Conservation (phyloP, 2,888 invertebrate genomes). For the Platycheirus albimanus region DNA sequence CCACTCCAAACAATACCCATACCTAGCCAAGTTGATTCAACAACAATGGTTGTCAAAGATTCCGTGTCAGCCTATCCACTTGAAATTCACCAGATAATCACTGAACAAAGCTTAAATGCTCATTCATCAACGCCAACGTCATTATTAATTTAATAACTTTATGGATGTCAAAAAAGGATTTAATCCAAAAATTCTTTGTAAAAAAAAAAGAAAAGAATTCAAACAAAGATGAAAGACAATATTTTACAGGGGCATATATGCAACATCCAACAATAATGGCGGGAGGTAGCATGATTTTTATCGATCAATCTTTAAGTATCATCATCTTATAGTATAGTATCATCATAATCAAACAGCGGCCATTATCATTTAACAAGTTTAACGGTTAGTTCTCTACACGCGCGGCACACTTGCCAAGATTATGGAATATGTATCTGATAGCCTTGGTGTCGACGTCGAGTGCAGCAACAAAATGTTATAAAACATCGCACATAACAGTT, state of each 20-base stretch:
- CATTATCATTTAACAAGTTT: constrained; percentile 38
- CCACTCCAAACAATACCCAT: constrained; percentile 11
- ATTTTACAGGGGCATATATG: background rate
- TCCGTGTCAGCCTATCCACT: constrained; percentile 26
- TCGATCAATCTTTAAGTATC: constrained; percentile 53
- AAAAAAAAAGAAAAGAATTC: background rate
- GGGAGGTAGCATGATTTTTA: constrained; percentile 9
- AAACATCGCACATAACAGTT: constrained; percentile 51
- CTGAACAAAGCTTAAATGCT: constrained; percentile 43
- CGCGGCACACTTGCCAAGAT: constrained; percentile 30
- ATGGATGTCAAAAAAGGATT: constrained; percentile 48
- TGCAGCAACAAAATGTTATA: constrained; percentile 11
- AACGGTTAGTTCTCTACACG: constrained; percentile 43
- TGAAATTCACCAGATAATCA: constrained; percentile 36
- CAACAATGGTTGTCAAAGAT: background rate
- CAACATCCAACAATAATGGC: background rate
- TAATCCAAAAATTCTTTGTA: background rate
- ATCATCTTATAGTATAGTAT: background rate
- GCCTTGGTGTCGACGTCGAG: background rate
- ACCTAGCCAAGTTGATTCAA: background rate
- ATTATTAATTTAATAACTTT: constrained; percentile 56
- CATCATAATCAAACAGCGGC: constrained; percentile 15
- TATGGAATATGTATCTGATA: constrained; percentile 14
- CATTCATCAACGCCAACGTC: constrained; percentile 62
- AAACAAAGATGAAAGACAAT: background rate